Base-by-base conservation (phyloP, 2,113 vertebrate genomes). In the Cavia porcellus region DNA sequence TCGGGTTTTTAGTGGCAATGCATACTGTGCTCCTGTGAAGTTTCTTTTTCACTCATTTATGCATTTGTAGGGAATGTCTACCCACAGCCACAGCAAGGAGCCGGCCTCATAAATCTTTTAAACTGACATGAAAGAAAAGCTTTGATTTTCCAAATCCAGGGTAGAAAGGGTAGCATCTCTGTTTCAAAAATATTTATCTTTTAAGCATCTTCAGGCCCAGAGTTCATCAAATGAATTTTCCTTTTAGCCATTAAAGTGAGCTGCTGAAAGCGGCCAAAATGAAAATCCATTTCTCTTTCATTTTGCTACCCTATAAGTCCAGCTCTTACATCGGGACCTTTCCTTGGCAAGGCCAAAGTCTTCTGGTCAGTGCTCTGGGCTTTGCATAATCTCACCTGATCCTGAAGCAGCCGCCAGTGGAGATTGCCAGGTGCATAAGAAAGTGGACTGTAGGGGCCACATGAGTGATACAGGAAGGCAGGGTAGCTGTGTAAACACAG, bases 171-270 rank as follows among this genome's bases (percentile, higher is more conserved):
- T 89, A 82, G 79, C 61, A 95, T 96, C 55, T 95, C 52, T 88
- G 88, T 96, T 96, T 96, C 92, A 95, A 97, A 97, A 93, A 96
- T 96, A 97, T 97, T 97, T 98, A 95, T 96, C 96, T 97, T 98
- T 97, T 80, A 93, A 98, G 96, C 83, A 93, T 96, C 95, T 97
- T 98, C 80, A 92, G 62, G 85, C 70, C 70, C 42, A 47, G 66
- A 96, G 96, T 97, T 97, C 93, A 93, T 96, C 84, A 96, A 90
- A 79, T 85, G 81, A 95, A 35, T 96, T 74, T 96, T 97, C 77
- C 86, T 93, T 96, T 94, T 88, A 90, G 84, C 70, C 80, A 95
- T 90, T 96, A 80, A 94, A 91, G 89, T 9, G 57, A 96, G 57
- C 79, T 92, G 75, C 88, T 87, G 77, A 84, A 96, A 72, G 64